Evolutionary conservation across 1,140 invertebrate genomes (phyloP).

Genomic region (Pomacea maculata): DNA sequence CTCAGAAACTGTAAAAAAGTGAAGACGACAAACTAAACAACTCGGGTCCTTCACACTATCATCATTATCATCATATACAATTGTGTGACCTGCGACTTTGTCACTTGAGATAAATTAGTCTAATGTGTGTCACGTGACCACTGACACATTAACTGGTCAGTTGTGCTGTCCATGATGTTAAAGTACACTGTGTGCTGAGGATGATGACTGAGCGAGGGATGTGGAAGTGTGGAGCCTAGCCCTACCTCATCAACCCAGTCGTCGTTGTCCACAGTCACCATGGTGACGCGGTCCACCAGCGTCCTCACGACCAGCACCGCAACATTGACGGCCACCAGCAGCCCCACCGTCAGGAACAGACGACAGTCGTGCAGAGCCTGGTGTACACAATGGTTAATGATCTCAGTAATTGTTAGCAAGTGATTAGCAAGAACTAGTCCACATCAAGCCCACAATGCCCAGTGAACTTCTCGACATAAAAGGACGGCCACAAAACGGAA

Average conservation of each 20-base stretch:
- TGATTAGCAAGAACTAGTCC: too few species aligned
- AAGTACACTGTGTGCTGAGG: background rate
- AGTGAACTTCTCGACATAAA: too few species aligned
- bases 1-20: too few species aligned
- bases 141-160: background rate
- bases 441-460: too few species aligned
- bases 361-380: conserved; percentile 97
- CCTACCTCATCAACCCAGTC: background rate
- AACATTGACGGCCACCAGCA: conserved; percentile 87
- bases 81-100: background rate
- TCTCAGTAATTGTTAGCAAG: too few species aligned
- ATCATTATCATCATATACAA: background rate
- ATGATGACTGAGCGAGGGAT: background rate
- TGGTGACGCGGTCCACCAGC: conserved; percentile 75
- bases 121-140: background rate
- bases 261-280: conserved; percentile 3
- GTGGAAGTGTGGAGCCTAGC: background rate
- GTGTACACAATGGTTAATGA: too few species aligned
- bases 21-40: too few species aligned
- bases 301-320: conserved; percentile 97
- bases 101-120: background rate
- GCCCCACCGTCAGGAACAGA: conserved; percentile 93
- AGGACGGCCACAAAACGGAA: too few species aligned
- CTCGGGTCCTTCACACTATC: background rate
- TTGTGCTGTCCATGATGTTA: background rate